Evolutionary conservation across 2,113 vertebrate genomes (phyloP), one percentile per base, ranked within the genome.

Genomic region (Empidonax traillii): DNA sequence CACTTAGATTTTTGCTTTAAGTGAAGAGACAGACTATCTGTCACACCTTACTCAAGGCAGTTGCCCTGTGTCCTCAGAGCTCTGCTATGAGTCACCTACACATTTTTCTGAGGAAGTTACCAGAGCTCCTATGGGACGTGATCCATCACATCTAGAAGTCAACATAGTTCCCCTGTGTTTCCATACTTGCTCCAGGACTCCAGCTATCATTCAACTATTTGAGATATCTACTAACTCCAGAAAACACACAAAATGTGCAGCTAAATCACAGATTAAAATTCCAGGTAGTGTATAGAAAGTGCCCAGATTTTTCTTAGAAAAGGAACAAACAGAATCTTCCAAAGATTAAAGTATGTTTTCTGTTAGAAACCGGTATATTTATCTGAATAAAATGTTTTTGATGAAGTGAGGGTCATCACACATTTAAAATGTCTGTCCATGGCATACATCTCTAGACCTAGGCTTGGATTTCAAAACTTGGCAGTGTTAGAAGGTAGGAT

Each of bases 401-500:
- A 20, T 52, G 46, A 81, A 52, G 24, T 51, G 47, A 19, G 4
- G 2, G 61, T 46, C 44, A 65, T 59, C 61, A 68, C 28, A 49
- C 14, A 27, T 43, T 47, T 77, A 35, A 66, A 63, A 69, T 9
- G 1, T 75, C 52, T 18, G 1, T 25, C 35, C 25, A 66, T 78
- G 65, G 73, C 52, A 78, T 69, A 27, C 10, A 33, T 71, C 25
- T 78, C 44, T 78, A 52, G 35, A 56, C 37, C 19, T 35, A 31
- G 46, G 52, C 39, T 95, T 93, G 66, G 52, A 85, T 95, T 94
- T 96, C 92, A 94, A 91, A 96, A 49, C 62, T 79, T 3, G 0
- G 51, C 51, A 41, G 23, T 35, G 55, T 74, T 39, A 63, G 30
- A 82, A 93, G 33, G 49, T 65, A 71, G 49, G 52, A 61, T 85